phyloP scores from a whole-genome alignment of 2,888 invertebrate species.

The Aelia acuminata region DNA sequence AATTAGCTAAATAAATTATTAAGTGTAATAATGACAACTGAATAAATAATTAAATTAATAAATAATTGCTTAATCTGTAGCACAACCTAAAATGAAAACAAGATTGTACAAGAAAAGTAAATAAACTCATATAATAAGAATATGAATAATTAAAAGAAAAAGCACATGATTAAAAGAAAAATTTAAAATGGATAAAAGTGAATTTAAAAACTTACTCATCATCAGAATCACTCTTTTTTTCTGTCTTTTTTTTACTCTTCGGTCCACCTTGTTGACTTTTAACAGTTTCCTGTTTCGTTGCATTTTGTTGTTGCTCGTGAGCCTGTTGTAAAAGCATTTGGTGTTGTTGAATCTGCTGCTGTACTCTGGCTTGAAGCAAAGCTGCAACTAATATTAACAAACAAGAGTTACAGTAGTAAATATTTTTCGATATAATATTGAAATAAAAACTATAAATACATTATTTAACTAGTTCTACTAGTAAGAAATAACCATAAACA shows the following conservation, averaged over 20 bases:
- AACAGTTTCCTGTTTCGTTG: constrained; percentile 57
- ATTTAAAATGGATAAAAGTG: neutral
- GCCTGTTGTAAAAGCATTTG: constrained; percentile 61
- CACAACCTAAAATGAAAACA: neutral
- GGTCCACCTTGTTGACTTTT: constrained; percentile 51
- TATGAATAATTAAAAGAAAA: too few relatives aligned
- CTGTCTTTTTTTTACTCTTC: constrained; percentile 66
- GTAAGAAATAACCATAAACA: too few relatives aligned
- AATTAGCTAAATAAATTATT: too few relatives aligned
- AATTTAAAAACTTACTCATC: constrained; percentile 69
- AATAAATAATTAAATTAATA: too few relatives aligned
- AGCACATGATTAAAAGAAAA: too few relatives aligned
- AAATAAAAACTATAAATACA: too few relatives aligned
- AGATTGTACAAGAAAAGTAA: neutral
- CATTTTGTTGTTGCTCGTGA: constrained; percentile 55
- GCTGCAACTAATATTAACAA: constrained; percentile 62
- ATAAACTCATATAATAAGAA: neutral
- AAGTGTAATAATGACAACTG: too few relatives aligned
- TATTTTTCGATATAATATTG: too few relatives aligned
- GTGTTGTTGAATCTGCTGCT: constrained; percentile 63
- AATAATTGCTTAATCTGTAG: too few relatives aligned
- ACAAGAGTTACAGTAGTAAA: neutral
- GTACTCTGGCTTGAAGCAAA: constrained; percentile 61
- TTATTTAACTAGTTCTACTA: too few relatives aligned
- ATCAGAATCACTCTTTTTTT: constrained; percentile 69